A percentile compares a stretch with the other conserved stretches of the same genome.
Evolutionary conservation across 2,888 invertebrate species (phyloP).

Genomic region (Thera obeliscata): DNA sequence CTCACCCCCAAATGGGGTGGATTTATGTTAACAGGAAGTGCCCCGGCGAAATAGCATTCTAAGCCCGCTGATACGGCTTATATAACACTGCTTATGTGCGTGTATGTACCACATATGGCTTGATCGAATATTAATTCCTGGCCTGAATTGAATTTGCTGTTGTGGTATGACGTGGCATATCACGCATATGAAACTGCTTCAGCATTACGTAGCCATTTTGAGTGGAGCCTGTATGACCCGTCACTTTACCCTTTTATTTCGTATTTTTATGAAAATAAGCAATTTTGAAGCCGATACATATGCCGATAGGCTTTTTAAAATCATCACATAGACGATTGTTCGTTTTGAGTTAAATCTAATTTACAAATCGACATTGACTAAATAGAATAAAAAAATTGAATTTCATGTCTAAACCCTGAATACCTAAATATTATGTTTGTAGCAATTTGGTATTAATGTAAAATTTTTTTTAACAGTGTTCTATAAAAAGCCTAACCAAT

Average conservation of each 20-base stretch:
- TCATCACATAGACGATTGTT: no score
- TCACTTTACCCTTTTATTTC: background rate
- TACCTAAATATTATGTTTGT: no score
- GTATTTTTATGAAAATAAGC: background rate
- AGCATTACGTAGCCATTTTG: constrained; percentile 4
- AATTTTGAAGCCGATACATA: background rate
- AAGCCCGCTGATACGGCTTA: constrained; percentile 75
- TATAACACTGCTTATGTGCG: constrained; percentile 50
- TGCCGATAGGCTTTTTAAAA: no score
- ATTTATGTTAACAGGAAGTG: constrained; percentile 80
- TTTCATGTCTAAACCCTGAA: no score
- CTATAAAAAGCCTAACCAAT: background rate
- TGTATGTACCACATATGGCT: constrained; percentile 41
- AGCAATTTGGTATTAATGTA: no score
- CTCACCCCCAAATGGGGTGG: constrained; percentile 67
- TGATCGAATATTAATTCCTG: constrained; percentile 50
- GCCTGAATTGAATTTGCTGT: constrained; percentile 27
- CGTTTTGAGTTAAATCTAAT: no score
- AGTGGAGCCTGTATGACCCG: background rate
- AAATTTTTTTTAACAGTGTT: background rate
- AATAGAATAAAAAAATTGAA: no score
- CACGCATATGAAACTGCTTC: constrained; percentile 1
- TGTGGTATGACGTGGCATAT: constrained; percentile 17
- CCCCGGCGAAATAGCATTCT: constrained; percentile 73
- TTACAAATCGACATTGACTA: no score